Conservation (phyloP, 2,888 invertebrate species). For the Aspidiotus destructor region DNA sequence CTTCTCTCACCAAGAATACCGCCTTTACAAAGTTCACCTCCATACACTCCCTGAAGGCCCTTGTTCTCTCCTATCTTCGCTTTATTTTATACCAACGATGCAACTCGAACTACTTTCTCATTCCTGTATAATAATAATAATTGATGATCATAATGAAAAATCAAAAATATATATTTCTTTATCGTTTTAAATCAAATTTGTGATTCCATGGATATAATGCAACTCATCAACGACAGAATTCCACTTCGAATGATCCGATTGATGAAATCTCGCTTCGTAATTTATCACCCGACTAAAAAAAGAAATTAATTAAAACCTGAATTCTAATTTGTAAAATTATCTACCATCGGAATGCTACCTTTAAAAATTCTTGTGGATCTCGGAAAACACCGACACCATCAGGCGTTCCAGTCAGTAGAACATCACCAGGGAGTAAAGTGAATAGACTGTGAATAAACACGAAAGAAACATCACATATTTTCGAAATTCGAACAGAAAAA, state of each 20-base stretch:
- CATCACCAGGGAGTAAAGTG: conserved; percentile 74
- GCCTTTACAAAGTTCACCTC: no score
- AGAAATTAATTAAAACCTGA: neutral
- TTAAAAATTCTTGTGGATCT: conserved; percentile 66
- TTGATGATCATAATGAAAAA: neutral
- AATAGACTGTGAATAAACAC: conserved; percentile 50
- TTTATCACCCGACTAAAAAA: conserved; percentile 8
- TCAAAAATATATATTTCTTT: no score
- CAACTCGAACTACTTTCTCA: no score
- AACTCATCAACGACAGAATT: neutral
- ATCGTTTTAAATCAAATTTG: no score
- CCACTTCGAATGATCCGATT: neutral
- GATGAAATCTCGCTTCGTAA: conserved; percentile 1
- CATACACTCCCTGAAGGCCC: no score
- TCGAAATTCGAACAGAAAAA: conserved; percentile 12
- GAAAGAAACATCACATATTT: neutral
- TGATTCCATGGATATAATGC: no score
- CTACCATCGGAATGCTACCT: conserved; percentile 42
- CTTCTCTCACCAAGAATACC: no score
- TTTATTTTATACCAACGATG: no score
- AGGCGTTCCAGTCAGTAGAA: conserved; percentile 84
- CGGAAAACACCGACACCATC: conserved; percentile 55
- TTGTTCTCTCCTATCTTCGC: no score
- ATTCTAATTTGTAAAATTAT: neutral
- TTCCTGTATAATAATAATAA: neutral